Percentiles rank a stretch among this genome's conserved stretches.
phyloP scores from a whole-genome alignment of 2,113 vertebrate genomes.

The Callocephalon fimbriatum region DNA sequence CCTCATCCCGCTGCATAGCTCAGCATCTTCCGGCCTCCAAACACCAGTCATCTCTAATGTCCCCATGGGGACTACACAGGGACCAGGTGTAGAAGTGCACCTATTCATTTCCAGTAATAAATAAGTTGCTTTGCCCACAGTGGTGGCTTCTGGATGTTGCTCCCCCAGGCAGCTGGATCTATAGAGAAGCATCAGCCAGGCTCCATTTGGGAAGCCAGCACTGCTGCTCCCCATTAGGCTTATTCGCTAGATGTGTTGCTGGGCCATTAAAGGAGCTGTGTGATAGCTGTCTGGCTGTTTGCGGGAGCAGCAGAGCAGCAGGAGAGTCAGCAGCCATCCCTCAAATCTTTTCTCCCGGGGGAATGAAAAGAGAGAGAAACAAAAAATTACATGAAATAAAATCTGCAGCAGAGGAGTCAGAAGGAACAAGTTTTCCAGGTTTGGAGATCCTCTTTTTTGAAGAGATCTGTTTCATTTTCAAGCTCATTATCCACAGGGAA shows the following conservation, averaged over 20 bases:
- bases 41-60: fast-evolving
- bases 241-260: not conserved
- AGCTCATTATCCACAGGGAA: not conserved
- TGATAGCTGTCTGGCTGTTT: not conserved
- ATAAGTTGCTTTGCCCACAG: fast-evolving
- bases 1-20: not conserved
- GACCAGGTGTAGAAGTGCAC: fast-evolving
- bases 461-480: not conserved
- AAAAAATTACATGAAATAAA: not conserved
- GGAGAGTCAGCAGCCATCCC: not conserved
- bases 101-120: fast-evolving
- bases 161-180: not conserved
- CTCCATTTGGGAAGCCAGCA: not conserved
- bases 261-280: constrained; percentile 53
- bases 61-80: not conserved
- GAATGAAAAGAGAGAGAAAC: not conserved
- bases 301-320: constrained; percentile 15
- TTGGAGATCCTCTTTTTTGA: not conserved
- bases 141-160: fast-evolving
- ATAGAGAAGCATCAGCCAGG: not conserved
- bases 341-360: not conserved
- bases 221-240: constrained; percentile 33
- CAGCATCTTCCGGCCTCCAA: not conserved
- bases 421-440: not conserved
- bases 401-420: not conserved